Evolutionary conservation across 2,888 invertebrate species (phyloP).

Genomic region (Eudemis profundana): DNA sequence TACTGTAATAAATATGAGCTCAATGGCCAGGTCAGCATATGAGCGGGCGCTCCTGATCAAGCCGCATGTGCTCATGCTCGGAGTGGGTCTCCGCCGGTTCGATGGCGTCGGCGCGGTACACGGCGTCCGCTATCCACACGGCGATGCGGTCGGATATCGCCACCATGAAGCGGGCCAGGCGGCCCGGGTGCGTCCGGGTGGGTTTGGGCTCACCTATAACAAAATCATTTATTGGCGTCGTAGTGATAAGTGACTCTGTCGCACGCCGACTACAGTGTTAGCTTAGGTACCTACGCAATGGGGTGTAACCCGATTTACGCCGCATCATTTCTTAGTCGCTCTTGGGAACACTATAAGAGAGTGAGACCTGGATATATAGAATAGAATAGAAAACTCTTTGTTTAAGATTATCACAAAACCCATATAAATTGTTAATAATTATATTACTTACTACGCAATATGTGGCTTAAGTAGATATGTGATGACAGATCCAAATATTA

Average conservation of each 20-base stretch:
- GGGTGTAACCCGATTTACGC: no score
- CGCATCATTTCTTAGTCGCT: no score
- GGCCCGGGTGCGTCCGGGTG: conserved; percentile 72
- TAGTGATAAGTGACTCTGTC: not conserved
- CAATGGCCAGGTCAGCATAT: conserved; percentile 48
- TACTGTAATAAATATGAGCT: not conserved
- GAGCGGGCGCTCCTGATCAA: conserved; percentile 71
- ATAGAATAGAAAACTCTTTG: no score
- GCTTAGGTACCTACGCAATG: no score
- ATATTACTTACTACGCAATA: no score
- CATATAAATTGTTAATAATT: no score
- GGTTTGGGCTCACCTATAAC: conserved; percentile 77
- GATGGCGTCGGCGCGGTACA: conserved; percentile 74
- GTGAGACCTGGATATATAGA: no score
- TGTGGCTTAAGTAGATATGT: no score
- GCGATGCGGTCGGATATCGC: conserved; percentile 81
- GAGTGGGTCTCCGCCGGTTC: conserved; percentile 61
- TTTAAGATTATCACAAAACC: no score
- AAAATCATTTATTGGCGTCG: not conserved
- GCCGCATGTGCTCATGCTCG: conserved; percentile 70
- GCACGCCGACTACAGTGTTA: no score
- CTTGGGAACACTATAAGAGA: no score
- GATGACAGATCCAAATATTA: no score
- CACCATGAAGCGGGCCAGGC: conserved; percentile 81
- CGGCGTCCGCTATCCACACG: conserved; percentile 81